These are phyloP conservation scores for Platynereis dumerilii DNA, from an alignment of 2,888 invertebrate genomes.

Conservation along the genomic window DNA sequence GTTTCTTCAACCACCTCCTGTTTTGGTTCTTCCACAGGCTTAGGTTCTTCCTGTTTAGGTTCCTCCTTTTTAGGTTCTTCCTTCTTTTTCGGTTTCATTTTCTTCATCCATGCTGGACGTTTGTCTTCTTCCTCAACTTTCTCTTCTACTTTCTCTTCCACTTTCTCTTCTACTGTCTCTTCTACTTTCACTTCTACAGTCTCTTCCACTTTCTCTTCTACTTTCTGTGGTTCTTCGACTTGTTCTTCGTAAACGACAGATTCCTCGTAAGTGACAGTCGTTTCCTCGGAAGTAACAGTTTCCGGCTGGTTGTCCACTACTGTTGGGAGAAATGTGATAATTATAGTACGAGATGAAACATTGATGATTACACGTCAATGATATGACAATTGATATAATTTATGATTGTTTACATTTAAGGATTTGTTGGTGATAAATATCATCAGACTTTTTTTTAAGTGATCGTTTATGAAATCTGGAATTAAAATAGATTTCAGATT, in stretches of 20 bases:
- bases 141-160: not conserved
- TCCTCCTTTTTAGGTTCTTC: not conserved
- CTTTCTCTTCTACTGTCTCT: too few species aligned
- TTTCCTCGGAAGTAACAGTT: too few species aligned
- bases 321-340: too few species aligned
- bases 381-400: too few species aligned
- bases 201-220: not conserved
- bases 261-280: not conserved
- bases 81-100: constrained; percentile 1
- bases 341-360: too few species aligned
- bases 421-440: too few species aligned
- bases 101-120: not conserved
- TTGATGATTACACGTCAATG: too few species aligned
- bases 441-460: too few species aligned
- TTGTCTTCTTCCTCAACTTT: not conserved
- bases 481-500: too few species aligned
- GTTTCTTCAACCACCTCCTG: constrained; percentile 6
- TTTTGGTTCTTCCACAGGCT: not conserved
- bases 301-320: too few species aligned
- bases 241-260: not conserved
- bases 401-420: too few species aligned
- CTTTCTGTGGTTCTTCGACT: not conserved
- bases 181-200: not conserved
- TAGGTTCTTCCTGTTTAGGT: constrained; percentile 3
- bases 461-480: too few species aligned